A percentile compares a stretch with the other conserved stretches of the same genome.
Evolutionary conservation across 2,113 vertebrate genomes (phyloP).

Genomic region (Thunnus maccoyii): DNA sequence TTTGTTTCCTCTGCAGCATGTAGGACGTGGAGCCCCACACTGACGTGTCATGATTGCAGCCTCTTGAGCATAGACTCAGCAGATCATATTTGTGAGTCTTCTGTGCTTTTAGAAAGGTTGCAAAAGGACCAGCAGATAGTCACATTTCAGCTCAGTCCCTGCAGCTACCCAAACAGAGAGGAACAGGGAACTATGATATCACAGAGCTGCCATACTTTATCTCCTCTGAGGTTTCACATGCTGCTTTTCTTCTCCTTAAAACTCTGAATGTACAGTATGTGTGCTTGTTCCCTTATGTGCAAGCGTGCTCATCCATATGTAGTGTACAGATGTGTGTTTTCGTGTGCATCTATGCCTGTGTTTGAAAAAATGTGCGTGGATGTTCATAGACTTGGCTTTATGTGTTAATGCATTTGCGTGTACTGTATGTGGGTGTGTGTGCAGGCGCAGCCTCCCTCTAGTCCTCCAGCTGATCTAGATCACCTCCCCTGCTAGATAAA

Average conservation of each 20-base stretch:
- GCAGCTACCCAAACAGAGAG: conserved; percentile 21
- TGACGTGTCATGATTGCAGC: conserved; percentile 48
- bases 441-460: neutral
- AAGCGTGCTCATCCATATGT: neutral
- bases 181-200: conserved; percentile 20
- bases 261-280: neutral
- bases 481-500: conserved; percentile 18
- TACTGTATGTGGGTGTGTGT: conserved; percentile 1
- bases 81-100: conserved; percentile 34
- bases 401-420: neutral
- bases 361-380: neutral
- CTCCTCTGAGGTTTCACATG: conserved; percentile 39
- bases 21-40: conserved; percentile 44
- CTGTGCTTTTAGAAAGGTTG: conserved; percentile 26
- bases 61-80: conserved; percentile 34
- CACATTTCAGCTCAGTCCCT: conserved; percentile 29
- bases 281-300: neutral
- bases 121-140: conserved; percentile 29
- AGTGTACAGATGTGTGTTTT: neutral
- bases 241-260: neutral
- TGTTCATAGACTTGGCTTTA: neutral
- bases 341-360: neutral
- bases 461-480: conserved; percentile 54
- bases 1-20: conserved; percentile 74
- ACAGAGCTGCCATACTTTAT: conserved; percentile 34